These are phyloP conservation scores for Ciconia stormi DNA, from an alignment of 2,113 vertebrate species.

Conservation along the genomic window DNA sequence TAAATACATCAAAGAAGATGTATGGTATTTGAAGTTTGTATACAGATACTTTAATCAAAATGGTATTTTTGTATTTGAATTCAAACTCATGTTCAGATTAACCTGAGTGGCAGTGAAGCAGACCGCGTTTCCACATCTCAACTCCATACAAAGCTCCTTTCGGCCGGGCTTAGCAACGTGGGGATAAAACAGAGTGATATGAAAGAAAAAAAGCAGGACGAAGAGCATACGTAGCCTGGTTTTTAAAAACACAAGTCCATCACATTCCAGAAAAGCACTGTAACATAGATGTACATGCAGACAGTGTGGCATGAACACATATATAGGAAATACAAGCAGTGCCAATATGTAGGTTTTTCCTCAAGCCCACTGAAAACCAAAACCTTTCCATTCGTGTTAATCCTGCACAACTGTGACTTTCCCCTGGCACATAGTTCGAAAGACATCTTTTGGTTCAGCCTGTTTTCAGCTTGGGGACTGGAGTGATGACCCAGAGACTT, in stretches of 20 bases:
- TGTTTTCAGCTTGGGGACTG: not conserved
- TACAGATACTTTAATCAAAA: not conserved
- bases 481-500: not conserved
- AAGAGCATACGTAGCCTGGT: not conserved
- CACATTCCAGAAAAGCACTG: not conserved
- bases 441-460: not conserved
- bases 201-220: not conserved
- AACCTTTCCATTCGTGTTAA: not conserved
- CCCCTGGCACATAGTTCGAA: accelerated
- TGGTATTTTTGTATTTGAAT: not conserved
- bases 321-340: not conserved
- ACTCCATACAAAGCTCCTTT: not conserved
- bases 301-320: not conserved
- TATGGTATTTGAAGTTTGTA: slow-evolving; percentile 4
- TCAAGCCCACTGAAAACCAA: not conserved
- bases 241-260: not conserved
- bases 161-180: not conserved
- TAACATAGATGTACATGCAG: not conserved
- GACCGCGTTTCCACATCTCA: not conserved
- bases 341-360: not conserved
- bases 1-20: not conserved
- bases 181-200: not conserved
- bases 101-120: not conserved
- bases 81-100: not conserved
- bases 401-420: not conserved